These are phyloP conservation scores for Mergus octosetaceus DNA, from an alignment of 2,797 vertebrate genomes.

Conservation along the genomic window DNA sequence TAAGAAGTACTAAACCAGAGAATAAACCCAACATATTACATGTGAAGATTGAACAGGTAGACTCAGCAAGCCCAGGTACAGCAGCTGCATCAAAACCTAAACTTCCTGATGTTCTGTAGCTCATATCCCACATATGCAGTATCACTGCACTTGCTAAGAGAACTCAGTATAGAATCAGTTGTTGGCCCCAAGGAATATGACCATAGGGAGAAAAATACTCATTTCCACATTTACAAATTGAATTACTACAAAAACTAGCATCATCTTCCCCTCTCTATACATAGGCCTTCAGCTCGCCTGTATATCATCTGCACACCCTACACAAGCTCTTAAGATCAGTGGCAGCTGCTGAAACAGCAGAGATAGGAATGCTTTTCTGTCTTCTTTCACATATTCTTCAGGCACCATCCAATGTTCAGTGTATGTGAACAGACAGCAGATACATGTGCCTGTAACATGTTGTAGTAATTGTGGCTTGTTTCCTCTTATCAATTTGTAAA, in stretches of 20 bases:
- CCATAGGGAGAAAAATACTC: background rate
- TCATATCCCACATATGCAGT: background rate
- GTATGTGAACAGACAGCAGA: background rate
- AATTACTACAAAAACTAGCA: background rate
- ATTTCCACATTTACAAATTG: background rate
- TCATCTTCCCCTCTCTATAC: background rate
- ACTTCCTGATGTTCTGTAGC: background rate
- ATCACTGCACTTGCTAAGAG: background rate
- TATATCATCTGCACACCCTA: background rate
- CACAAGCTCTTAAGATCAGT: background rate
- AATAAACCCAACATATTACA: background rate
- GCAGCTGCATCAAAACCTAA: background rate
- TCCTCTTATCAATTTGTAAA: background rate
- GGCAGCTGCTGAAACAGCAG: background rate
- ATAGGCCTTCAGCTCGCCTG: background rate
- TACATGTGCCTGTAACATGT: background rate
- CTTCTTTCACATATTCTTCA: background rate
- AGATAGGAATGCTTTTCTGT: background rate
- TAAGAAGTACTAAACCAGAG: background rate
- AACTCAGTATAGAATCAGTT: background rate
- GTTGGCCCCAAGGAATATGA: background rate
- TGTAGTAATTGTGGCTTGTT: background rate
- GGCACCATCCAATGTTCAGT: rapidly evolving
- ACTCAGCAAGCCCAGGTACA: background rate
- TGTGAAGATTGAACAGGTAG: background rate